phyloP scores from a whole-genome alignment of 2,797 vertebrate genomes.

The Protonibea diacanthus region DNA sequence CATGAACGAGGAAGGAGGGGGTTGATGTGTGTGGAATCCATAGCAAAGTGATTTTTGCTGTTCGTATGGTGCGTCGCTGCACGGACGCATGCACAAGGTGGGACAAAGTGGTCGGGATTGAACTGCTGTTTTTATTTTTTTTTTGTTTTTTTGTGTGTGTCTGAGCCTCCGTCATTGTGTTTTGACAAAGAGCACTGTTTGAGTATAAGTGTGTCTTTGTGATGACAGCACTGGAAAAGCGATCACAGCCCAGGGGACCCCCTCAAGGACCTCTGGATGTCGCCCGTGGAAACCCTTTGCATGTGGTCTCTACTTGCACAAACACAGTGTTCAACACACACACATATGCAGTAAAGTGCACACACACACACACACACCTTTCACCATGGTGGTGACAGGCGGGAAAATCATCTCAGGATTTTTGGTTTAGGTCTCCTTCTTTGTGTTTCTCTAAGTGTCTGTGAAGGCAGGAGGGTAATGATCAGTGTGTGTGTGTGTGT shows the following conservation, averaged over 20 bases:
- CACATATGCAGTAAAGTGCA: conserved; percentile 14
- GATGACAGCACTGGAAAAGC: conserved; percentile 76
- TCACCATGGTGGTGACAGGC: conserved; percentile 58
- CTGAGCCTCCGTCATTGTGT: not conserved
- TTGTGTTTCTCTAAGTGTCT: conserved; percentile 85
- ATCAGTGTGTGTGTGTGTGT: conserved; percentile 48
- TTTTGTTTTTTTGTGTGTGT: conserved; percentile 7
- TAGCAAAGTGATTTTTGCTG: conserved; percentile 47
- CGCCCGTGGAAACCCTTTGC: conserved; percentile 76
- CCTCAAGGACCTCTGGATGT: conserved; percentile 66
- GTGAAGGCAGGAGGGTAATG: conserved; percentile 71
- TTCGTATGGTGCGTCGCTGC: conserved; percentile 8
- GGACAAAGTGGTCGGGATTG: conserved; percentile 23
- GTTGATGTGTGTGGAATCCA: conserved; percentile 35
- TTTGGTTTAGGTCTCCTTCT: conserved; percentile 72
- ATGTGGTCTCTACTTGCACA: conserved; percentile 69
- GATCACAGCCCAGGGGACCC: conserved; percentile 64
- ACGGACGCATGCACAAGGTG: not conserved
- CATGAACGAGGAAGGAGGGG: conserved; percentile 27
- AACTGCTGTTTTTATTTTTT: conserved; percentile 41
- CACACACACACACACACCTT: conserved; percentile 50
- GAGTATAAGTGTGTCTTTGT: conserved; percentile 72
- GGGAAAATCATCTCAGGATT: conserved; percentile 77
- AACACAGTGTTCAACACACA: conserved; percentile 28
- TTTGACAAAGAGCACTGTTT: conserved; percentile 36